Conservation (phyloP, 2,113 vertebrate genomes). For the Spea bombifrons region DNA sequence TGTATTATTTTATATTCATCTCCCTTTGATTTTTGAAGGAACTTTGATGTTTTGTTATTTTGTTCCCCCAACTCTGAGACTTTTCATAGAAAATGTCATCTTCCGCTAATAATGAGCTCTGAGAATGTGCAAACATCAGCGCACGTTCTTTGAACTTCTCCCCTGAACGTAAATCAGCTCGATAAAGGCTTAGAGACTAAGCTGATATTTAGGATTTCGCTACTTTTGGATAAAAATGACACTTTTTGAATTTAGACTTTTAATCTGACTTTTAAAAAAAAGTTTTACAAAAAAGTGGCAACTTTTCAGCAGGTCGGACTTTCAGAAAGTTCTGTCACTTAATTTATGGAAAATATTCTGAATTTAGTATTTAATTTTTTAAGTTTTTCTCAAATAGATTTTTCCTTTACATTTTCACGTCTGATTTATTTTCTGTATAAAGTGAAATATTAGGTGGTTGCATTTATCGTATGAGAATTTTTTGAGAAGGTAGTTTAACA, state of each 20-base stretch:
- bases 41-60: conserved; percentile 34
- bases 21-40: conserved; percentile 13
- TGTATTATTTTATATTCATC: neutral
- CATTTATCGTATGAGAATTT: no score
- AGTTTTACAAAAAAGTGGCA: neutral
- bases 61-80: neutral
- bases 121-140: conserved; percentile 10
- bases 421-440: no score
- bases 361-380: no score
- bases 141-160: conserved; percentile 21
- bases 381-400: no score
- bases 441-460: no score
- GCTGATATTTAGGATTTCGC: neutral
- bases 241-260: conserved; percentile 6
- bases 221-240: neutral
- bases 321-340: no score
- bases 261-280: conserved; percentile 20
- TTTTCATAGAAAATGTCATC: conserved; percentile 17
- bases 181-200: neutral
- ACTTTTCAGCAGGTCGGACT: neutral
- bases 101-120: conserved; percentile 20
- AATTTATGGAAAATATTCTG: no score
- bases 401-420: no score
- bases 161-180: conserved; percentile 3
- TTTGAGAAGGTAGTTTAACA: no score